Evolutionary conservation across 2,888 invertebrate species (phyloP), one percentile per base, ranked within the genome.

Genomic region (Danaus chrysippus): DNA sequence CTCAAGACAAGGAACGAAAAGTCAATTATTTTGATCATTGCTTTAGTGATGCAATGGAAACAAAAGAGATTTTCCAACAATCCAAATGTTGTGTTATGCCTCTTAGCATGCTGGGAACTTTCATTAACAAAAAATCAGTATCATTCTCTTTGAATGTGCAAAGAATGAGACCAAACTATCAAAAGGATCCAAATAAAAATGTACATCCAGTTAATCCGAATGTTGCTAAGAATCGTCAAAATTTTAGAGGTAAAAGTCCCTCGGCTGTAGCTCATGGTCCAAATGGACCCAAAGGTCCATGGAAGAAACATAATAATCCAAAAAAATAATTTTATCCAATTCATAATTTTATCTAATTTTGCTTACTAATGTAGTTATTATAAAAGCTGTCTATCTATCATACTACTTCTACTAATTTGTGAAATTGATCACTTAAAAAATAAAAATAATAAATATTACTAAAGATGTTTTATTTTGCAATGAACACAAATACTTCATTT

Each of bases 21-120:
- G 79, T 78, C 0, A 77, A 78, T 12, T 90, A 82, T 66, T 79
- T 72, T 3, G 90, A 90, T 62, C 81, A 86, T 65, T 90, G 90
- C 68, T 85, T 79, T 64, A 87, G 82, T 68, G 88, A 90, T 65
- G 72, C 81, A 8, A 70, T 83, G 12, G 84, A 84, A 64, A 75
- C 81, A 12, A 86, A 88, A 56, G 86, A 87, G 64, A 76, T 90
- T 3, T 84, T 87, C 65, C 81, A 80, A 13, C 70, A 69, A 46
- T 80, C 78, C 0, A 86, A 83, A 73, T 90, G 90, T 71, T 84
- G 82, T 13, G 70, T 86, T 43, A 61, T 89, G 54, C 87, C 90
- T 1, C 68, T 88, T 15, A 79, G 77, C 43, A 72, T 76, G 55
- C 67, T 90, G 15, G 62, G 66, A 1, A 75, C 87, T 66, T 90